Evolutionary conservation across 2,797 vertebrate species (phyloP), one percentile per base, ranked within the genome.

Genomic region (Parambassis ranga): DNA sequence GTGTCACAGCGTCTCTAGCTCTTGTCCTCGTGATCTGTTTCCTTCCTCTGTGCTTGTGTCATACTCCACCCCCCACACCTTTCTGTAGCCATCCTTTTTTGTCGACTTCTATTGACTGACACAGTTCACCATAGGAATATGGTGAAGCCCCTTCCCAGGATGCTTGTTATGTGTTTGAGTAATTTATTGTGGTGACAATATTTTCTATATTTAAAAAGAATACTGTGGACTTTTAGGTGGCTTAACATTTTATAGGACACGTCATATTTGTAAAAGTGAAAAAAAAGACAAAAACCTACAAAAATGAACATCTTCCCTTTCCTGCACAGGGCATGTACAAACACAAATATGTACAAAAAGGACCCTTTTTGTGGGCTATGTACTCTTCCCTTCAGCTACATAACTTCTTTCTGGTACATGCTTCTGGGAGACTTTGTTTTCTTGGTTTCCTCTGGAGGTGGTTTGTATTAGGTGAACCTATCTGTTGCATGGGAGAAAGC

Each of bases 401-500:
- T 89, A 84, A 85, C 79, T 83, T 89, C 65, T 87, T 91, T 89
- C 82, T 81, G 73, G 81, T 92, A 92, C 92, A 91, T 93, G 92
- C 94, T 95, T 93, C 87, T 92, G 89, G 90, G 76, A 85, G 91
- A 90, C 90, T 93, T 93, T 93, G 87, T 92, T 87, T 89, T 94
- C 89, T 92, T 91, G 93, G 89, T 92, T 88, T 87, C 84, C 81
- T 90, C 85, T 90, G 83, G 78, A 85, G 85, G 75, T 82, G 83
- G 75, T 85, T 84, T 92, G 91, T 94, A 93, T 85, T 93, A 93
- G 91, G 89, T 93, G 92, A 94, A 95, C 92, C 93, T 96, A 94
- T 95, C 92, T 94, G 93, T 97, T 98, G 97, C 97, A 99, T 99
- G 97, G 95, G 94, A 95, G 94, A 94, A 93, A 92, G 93, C 94